Percentiles rank a stretch among this genome's conserved stretches.
Conservation (phyloP, 2,888 invertebrate genomes). For the Orchesellides sinensis region DNA sequence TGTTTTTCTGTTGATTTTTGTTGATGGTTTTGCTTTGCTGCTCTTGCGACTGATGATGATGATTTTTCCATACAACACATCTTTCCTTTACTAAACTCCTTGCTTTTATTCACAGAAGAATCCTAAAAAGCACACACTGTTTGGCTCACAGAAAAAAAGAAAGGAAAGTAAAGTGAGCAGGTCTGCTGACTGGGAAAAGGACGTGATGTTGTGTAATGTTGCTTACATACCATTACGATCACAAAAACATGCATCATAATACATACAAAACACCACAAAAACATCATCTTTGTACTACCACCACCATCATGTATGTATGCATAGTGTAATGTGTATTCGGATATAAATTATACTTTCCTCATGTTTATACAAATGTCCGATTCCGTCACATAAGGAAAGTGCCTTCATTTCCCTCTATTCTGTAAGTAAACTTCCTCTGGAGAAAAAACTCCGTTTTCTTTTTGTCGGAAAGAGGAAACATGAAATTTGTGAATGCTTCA, state of each 20-base stretch:
- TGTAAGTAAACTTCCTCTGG: background rate
- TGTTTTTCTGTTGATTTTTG: background rate
- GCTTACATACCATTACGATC: background rate
- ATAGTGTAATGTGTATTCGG: too few relatives aligned
- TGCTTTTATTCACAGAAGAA: background rate
- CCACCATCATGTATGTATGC: too few relatives aligned
- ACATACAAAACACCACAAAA: background rate
- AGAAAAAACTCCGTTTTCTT: conserved; percentile 3
- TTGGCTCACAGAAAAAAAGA: background rate
- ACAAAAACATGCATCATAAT: conserved; percentile 4
- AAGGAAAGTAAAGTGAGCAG: background rate
- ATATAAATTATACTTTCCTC: too few relatives aligned
- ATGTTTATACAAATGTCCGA: background rate
- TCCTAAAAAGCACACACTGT: background rate
- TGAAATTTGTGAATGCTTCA: conserved; percentile 2
- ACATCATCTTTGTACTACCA: too few relatives aligned
- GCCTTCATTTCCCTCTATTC: conserved; percentile 12
- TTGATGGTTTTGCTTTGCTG: background rate
- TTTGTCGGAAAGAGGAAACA: conserved; percentile 3
- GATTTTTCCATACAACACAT: background rate
- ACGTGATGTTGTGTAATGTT: conserved; percentile 3
- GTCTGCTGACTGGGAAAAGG: background rate
- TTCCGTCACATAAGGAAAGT: background rate
- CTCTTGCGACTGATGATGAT: background rate
- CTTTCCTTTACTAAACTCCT: background rate